Percentiles rank a stretch among this genome's conserved stretches.
phyloP scores from a whole-genome alignment of 2,888 invertebrate genomes.

The Buathra laborator region DNA sequence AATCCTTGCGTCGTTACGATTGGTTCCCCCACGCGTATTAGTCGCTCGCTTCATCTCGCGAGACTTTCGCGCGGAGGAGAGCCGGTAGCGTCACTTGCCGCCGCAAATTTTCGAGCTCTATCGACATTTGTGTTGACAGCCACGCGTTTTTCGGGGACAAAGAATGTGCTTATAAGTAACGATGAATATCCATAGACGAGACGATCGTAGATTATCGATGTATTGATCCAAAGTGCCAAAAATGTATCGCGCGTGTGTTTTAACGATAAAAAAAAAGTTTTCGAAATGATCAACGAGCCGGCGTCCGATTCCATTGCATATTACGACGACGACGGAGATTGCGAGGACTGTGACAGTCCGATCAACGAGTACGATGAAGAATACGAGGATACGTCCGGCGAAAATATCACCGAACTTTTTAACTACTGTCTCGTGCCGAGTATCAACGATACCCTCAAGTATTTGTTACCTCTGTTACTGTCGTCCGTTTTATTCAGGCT shows the following conservation, averaged over 20 bases:
- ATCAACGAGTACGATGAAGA: constrained; percentile 80
- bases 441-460: constrained; percentile 77
- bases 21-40: no score
- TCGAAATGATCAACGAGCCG: constrained; percentile 44
- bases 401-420: constrained; percentile 78
- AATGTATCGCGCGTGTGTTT: background rate
- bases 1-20: no score
- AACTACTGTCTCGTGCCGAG: constrained; percentile 81
- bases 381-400: constrained; percentile 76
- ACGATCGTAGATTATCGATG: background rate
- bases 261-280: background rate
- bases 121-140: no score
- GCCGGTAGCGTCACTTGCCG: no score
- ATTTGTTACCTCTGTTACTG: constrained; percentile 79
- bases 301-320: constrained; percentile 57
- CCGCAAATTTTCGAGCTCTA: no score
- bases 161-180: no score
- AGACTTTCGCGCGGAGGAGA: no score
- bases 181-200: no score
- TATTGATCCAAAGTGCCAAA: background rate
- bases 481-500: constrained; percentile 78
- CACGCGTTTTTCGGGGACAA: no score
- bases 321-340: constrained; percentile 75
- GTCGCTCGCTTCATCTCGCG: no score
- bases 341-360: constrained; percentile 74